phyloP scores from a whole-genome alignment of 2,888 invertebrate genomes.

The Adelphocoris suturalis region DNA sequence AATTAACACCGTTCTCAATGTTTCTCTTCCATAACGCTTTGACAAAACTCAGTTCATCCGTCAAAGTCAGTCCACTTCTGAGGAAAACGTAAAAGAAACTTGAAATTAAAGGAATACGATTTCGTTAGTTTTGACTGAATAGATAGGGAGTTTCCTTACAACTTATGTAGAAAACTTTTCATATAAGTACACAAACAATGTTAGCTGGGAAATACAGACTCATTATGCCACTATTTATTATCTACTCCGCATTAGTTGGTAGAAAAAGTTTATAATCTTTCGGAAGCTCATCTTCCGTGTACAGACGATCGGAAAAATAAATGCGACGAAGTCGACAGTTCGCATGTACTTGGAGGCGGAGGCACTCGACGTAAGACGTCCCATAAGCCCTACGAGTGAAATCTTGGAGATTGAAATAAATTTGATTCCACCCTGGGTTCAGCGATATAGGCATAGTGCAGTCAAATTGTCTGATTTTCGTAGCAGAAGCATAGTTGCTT shows the following conservation, averaged over 20 bases:
- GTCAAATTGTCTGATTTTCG: conserved; percentile 95
- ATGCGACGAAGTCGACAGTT: conserved; percentile 96
- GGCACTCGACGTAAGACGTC: conserved; percentile 93
- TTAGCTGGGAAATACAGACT: neutral
- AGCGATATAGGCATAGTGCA: conserved; percentile 97
- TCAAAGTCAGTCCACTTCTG: no score
- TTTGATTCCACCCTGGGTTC: conserved; percentile 94
- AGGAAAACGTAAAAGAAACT: no score
- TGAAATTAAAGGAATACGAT: no score
- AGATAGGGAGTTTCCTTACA: no score
- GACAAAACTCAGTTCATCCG: no score
- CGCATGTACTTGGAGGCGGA: conserved; percentile 93
- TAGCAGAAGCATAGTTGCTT: conserved; percentile 96
- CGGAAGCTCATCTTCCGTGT: conserved; percentile 64
- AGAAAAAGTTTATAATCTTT: conserved; percentile 69
- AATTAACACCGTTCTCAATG: no score
- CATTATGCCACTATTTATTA: conserved; percentile 16
- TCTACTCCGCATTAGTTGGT: neutral
- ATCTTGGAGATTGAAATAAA: conserved; percentile 91
- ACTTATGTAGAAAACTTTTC: no score
- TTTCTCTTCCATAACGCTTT: no score
- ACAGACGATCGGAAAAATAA: conserved; percentile 85
- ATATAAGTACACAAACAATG: no score
- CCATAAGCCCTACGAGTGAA: conserved; percentile 98
- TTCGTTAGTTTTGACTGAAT: no score